phyloP scores from a whole-genome alignment of 1,140 invertebrate genomes.

The Ostrea edulis region DNA sequence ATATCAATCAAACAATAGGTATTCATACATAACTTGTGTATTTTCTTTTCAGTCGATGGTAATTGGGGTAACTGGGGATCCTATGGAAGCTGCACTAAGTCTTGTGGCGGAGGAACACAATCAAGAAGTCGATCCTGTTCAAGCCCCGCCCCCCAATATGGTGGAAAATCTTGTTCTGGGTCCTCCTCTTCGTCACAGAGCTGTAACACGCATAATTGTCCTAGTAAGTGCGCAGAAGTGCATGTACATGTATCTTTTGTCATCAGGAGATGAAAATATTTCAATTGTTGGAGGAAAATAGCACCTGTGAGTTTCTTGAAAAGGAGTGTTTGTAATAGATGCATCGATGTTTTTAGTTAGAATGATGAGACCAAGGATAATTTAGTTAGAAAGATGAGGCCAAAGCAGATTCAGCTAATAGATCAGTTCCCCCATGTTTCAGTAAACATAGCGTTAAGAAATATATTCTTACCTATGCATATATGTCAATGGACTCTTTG shows the following conservation, averaged over 20 bases:
- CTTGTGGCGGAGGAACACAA: slow-evolving; percentile 28
- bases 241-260: background rate
- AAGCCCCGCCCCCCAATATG: slow-evolving; percentile 35
- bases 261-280: background rate
- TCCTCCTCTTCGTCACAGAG: background rate
- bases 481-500: background rate
- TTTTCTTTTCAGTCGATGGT: background rate
- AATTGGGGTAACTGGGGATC: slow-evolving; percentile 24
- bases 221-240: background rate
- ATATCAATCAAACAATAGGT: too few species aligned
- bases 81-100: slow-evolving; percentile 5
- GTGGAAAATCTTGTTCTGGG: background rate
- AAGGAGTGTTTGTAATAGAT: background rate
- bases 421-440: background rate
- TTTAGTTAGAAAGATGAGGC: background rate
- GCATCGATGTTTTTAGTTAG: background rate
- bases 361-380: too few species aligned
- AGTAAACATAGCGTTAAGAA: background rate
- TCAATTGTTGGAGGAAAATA: background rate
- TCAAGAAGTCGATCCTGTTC: background rate
- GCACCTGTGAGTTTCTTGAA: background rate
- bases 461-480: background rate
- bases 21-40: background rate
- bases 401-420: background rate
- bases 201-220: slow-evolving; percentile 30